Base-by-base conservation (phyloP, 64 coral and sea anemone species). In the Exaiptasia diaphana region DNA sequence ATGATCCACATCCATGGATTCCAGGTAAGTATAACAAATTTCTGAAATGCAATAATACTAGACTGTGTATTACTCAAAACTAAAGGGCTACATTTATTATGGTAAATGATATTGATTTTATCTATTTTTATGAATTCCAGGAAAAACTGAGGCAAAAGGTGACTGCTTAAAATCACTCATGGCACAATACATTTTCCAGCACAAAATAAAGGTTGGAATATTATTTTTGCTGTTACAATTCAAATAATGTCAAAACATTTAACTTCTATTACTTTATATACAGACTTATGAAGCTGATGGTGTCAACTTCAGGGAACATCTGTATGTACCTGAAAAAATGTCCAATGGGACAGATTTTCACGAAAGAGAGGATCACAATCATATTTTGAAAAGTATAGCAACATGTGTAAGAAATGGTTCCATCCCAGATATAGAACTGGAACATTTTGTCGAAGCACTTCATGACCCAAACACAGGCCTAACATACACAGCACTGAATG, bases 151-250 rank as follows among this genome's bases (percentile, higher is more conserved):
- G 23, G 64, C 53, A 8, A 83, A 68, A 33, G 22, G 41, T 46
- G 89, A 92, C n/a, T 86, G 74, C 15, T 40, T 92, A 17, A 92
- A 92, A 39, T 85, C 82, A 20, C 25, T 86, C 63, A 86, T 92
- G 75, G 65, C 89, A 4, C 61, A 23, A 1, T 92, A 86, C 63
- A 6, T 86, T 8, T 92, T 52, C 38, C 34, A 34, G 4, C 43
- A 92, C 6, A 80, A 73, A 26, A 31, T n/a, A n/a, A n/a, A n/a
- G n/a, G n/a, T n/a, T n/a, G n/a, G n/a, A n/a, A n/a, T n/a, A n/a
- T n/a, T n/a, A n/a, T n/a, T n/a, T n/a, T n/a, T n/a, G n/a, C n/a
- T n/a, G n/a, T n/a, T n/a, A n/a, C n/a, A n/a, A n/a, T n/a, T n/a
- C n/a, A n/a, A n/a, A n/a, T n/a, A n/a, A n/a, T n/a, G n/a, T n/a